phyloP scores from a whole-genome alignment of 2,888 invertebrate genomes.

The Cerceris ruficornis region DNA sequence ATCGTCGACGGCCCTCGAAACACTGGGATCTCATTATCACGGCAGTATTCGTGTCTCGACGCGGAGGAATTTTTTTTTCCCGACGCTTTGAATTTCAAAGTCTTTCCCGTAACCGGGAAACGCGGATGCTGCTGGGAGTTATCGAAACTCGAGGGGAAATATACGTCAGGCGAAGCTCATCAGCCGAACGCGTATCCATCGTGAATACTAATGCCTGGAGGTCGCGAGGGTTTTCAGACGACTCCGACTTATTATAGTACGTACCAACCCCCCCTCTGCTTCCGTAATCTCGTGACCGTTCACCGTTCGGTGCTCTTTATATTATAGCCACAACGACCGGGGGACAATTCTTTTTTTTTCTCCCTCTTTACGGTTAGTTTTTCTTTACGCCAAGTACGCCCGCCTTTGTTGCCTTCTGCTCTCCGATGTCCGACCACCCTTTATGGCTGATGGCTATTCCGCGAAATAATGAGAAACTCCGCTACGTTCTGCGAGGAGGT shows the following conservation, averaged over 20 bases:
- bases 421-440: constrained; percentile 21
- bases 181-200: constrained; percentile 67
- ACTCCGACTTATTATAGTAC: constrained; percentile 26
- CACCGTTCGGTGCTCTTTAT: constrained; percentile 29
- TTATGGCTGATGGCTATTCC: constrained; percentile 46
- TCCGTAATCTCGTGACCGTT: constrained; percentile 37
- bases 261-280: constrained; percentile 4
- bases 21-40: constrained; percentile 45
- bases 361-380: constrained; percentile 1
- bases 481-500: not conserved
- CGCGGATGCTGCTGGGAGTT: constrained; percentile 33
- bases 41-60: not conserved
- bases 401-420: not conserved
- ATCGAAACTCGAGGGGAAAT: constrained; percentile 49
- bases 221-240: constrained; percentile 23
- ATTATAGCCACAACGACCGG: constrained; percentile 20
- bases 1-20: constrained; percentile 15
- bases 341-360: constrained; percentile 33
- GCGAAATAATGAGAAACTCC: constrained; percentile 41
- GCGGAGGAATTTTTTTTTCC: constrained; percentile 42
- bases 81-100: constrained; percentile 49
- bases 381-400: constrained; percentile 4
- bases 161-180: constrained; percentile 73
- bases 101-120: constrained; percentile 25
- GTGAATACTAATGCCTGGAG: constrained; percentile 74